Conservation (phyloP, 1,140 invertebrate species). For the Anoplophora glabripennis region DNA sequence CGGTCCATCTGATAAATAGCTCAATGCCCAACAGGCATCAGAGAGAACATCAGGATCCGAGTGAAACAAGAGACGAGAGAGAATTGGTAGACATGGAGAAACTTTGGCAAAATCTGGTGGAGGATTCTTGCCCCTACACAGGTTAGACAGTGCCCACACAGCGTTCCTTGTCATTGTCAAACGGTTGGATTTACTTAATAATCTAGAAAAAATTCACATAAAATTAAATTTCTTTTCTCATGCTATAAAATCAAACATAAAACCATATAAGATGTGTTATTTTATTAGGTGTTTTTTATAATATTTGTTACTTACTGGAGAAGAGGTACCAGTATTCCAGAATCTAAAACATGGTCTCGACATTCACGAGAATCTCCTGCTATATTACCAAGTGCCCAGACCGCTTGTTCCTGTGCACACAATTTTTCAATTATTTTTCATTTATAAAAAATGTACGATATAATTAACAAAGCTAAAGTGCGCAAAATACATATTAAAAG, state of each 20-base stretch:
- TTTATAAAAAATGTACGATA: no score
- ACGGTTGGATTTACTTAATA: conserved; percentile 77
- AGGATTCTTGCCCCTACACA: conserved; percentile 97
- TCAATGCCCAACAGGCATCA: conserved; percentile 93
- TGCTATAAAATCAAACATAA: not conserved
- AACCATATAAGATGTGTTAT: not conserved
- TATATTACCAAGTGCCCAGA: conserved; percentile 96
- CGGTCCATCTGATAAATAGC: conserved; percentile 93
- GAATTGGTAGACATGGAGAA: conserved; percentile 76
- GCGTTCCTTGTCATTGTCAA: conserved; percentile 94
- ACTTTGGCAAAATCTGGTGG: conserved; percentile 90
- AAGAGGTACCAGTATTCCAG: conserved; percentile 83
- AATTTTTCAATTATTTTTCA: not conserved
- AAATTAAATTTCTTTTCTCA: not conserved
- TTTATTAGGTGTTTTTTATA: not conserved
- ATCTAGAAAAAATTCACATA: conserved; percentile 54
- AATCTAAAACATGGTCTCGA: conserved; percentile 84
- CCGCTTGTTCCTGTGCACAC: conserved; percentile 79
- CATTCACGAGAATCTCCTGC: conserved; percentile 93
- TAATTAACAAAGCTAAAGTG: no score
- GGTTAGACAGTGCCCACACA: conserved; percentile 96
- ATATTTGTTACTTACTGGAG: conserved; percentile 68
- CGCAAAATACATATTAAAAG: no score
- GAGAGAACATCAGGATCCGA: conserved; percentile 87
- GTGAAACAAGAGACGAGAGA: conserved; percentile 85